Conservation (phyloP, 2,888 invertebrate species). For the Eristalis intricaria region DNA sequence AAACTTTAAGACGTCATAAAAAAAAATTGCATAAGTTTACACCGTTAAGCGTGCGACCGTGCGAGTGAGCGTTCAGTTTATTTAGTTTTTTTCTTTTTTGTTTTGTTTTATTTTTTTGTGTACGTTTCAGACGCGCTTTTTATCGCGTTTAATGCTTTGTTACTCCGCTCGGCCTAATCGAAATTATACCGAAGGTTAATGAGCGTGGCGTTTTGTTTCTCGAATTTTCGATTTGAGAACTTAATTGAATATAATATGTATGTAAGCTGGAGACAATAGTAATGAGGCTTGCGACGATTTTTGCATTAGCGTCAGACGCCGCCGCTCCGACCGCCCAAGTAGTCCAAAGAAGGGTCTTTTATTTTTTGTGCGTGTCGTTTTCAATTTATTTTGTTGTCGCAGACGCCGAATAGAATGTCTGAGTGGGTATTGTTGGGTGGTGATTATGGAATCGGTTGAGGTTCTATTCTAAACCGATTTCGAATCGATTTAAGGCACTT, state of each 20-base stretch:
- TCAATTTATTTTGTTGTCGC: neutral
- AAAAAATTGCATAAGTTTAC: conserved; percentile 38
- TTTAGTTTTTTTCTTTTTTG: neutral
- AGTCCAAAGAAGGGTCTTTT: neutral
- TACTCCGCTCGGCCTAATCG: conserved; percentile 21
- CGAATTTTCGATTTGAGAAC: conserved; percentile 36
- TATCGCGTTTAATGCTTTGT: conserved; percentile 10
- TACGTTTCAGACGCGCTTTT: neutral
- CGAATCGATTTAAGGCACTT: neutral
- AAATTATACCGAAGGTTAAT: conserved; percentile 44
- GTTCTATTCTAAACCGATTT: neutral
- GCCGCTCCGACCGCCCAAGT: neutral
- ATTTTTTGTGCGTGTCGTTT: neutral
- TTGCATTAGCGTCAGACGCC: conserved; percentile 29
- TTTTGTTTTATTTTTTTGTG: neutral
- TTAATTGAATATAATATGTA: conserved; percentile 4
- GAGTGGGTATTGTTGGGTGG: neutral
- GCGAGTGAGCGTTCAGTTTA: neutral
- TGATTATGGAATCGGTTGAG: neutral
- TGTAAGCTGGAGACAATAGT: conserved; percentile 11
- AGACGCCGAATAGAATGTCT: neutral
- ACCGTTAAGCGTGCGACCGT: conserved; percentile 25
- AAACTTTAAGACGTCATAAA: conserved; percentile 26
- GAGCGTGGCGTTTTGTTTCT: conserved; percentile 19
- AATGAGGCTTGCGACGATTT: conserved; percentile 25